phyloP scores from a whole-genome alignment of 1,140 invertebrate species.

The Temnothorax curvispinosus region DNA sequence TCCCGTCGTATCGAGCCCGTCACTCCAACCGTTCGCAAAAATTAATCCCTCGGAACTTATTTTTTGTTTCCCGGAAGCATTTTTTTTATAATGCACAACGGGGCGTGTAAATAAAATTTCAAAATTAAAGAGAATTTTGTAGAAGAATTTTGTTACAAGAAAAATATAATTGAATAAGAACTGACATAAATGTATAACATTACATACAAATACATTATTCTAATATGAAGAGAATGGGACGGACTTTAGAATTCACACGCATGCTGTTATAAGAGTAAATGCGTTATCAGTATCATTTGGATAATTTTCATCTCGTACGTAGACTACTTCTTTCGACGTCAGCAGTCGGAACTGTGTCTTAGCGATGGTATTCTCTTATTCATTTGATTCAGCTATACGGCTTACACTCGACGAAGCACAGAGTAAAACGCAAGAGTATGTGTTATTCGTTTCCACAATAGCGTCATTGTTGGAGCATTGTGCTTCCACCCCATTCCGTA shows the following conservation, averaged over 20 bases:
- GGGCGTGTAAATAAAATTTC: neutral
- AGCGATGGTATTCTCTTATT: slow-evolving; percentile 80
- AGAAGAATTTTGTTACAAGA: neutral
- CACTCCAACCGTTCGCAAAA: neutral
- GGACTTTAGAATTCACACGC: neutral
- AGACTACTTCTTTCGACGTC: slow-evolving; percentile 44
- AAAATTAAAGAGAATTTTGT: neutral
- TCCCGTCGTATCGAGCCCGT: slow-evolving; percentile 26
- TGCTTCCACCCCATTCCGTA: slow-evolving; percentile 81
- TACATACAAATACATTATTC: neutral
- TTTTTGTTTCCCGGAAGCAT: neutral
- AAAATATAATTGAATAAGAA: neutral
- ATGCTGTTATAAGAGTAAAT: neutral
- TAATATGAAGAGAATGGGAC: neutral
- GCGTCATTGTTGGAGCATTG: slow-evolving; percentile 82
- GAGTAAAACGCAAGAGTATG: slow-evolving; percentile 80
- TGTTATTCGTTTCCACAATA: slow-evolving; percentile 83
- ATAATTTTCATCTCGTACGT: slow-evolving; percentile 33
- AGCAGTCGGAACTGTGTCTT: slow-evolving; percentile 65
- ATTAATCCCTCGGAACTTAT: neutral
- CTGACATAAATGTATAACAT: neutral
- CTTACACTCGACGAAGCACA: slow-evolving; percentile 76
- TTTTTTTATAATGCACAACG: neutral
- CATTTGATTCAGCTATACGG: slow-evolving; percentile 81
- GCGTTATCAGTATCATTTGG: neutral